A percentile compares a stretch with the other conserved stretches of the same genome.
Conservation (phyloP, 2,797 vertebrate genomes). For the Acanthopagrus latus region DNA sequence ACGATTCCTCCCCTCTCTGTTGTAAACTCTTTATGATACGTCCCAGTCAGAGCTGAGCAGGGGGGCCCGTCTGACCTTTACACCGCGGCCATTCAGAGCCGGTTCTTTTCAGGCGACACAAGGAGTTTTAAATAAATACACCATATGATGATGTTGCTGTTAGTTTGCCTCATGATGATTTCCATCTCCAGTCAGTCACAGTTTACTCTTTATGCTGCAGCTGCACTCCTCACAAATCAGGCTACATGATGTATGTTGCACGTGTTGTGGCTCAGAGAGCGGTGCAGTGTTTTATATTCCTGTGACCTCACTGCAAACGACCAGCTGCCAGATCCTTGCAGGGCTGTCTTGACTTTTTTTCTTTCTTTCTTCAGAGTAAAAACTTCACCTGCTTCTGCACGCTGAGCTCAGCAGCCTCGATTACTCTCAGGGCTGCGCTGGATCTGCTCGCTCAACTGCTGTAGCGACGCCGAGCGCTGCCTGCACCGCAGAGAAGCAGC, state of each 20-base stretch:
- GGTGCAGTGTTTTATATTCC: conserved; percentile 28
- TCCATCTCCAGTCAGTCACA: background rate
- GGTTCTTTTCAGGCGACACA: conserved; percentile 16
- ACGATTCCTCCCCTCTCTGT: conserved; percentile 36
- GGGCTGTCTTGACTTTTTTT: conserved; percentile 3
- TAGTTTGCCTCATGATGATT: conserved; percentile 21
- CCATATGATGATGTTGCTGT: conserved; percentile 10
- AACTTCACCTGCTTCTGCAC: conserved; percentile 58
- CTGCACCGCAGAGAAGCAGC: conserved; percentile 32
- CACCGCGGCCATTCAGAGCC: conserved; percentile 23
- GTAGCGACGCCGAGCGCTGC: conserved; percentile 26
- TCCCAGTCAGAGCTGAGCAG: conserved; percentile 21
- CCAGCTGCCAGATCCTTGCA: conserved; percentile 49
- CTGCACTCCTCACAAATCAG: conserved; percentile 11
- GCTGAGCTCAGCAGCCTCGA: conserved; percentile 60
- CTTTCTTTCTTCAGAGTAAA: conserved; percentile 22
- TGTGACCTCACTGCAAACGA: conserved; percentile 46
- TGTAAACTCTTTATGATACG: conserved; percentile 59
- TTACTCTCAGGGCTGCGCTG: conserved; percentile 54
- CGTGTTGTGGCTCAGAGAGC: conserved; percentile 12
- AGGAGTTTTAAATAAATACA: conserved; percentile 5
- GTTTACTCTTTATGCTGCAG: conserved; percentile 24
- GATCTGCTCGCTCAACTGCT: conserved; percentile 41
- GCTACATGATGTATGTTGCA: conserved; percentile 20
- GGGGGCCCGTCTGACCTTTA: conserved; percentile 45